Evolutionary conservation across 2,797 vertebrate species (phyloP), one percentile per base, ranked within the genome.

Genomic region (Hippocampus kuda): DNA sequence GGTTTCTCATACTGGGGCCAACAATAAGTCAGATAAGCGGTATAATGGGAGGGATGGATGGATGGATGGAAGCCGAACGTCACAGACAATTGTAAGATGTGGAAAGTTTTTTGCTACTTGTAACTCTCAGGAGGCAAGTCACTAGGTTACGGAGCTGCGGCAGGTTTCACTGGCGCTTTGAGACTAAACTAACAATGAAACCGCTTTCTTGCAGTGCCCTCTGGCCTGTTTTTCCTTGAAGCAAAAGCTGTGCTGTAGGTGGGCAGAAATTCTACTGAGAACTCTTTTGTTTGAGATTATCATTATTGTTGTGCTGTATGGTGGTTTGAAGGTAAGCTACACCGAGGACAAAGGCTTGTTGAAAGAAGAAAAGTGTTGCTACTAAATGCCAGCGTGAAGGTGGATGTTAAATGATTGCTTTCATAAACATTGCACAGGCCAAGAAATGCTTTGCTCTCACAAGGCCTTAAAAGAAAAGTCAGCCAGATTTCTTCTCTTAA

Each of bases 261-360:
- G 73, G 65, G 60, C 65, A 65, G 74, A 79, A 76, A 75, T 57
- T 81, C 75, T 51, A 41, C 42, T 42, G 77, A 77, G 74, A 65
- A 73, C 16, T 26, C 56, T 66, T 74, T 7, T 75, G 30, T 60
- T 12, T 70, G 67, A 79, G 67, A 62, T 48, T 2, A 22, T 77
- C 30, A 59, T 70, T 67, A 73, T 65, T 77, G 68, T 65, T 69
- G 56, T 66, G 63, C 66, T 69, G 26, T 67, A 67, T 44, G 16
- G 66, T 63, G 67, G 57, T 51, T 73, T 68, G 64, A 76, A 67
- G n/a, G 64, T 12, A 7, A 77, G 72, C 11, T 67, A 20, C 20
- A 38, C 49, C 30, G 16, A 57, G 22, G 30, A 62, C 20, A 41
- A 51, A 65, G 6, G 42, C 26, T 30, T 38, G 30, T 61, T 61